Base-by-base conservation (phyloP, 2,888 invertebrate genomes). In the Mythimna impura region DNA sequence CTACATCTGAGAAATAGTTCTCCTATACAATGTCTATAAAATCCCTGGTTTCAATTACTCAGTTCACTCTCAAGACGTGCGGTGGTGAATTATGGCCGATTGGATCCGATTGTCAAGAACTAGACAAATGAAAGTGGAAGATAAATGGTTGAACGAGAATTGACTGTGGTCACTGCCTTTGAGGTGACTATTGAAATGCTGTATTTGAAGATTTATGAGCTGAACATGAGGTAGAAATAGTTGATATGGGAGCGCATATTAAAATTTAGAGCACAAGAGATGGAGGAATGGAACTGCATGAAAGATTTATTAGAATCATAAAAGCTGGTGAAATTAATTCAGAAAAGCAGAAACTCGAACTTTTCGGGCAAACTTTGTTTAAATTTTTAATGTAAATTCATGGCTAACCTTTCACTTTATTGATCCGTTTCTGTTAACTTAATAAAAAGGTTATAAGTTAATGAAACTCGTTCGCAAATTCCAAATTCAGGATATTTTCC, bases 51-150 rank as follows among this genome's bases (percentile, higher is more conserved):
- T 76, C 81, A 85, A 85, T 84, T 83, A 85, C 85, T 81, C 83
- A 81, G 76, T 66, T 73, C 54, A 66, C 65, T 55, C 65, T 22
- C 34, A 22, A 77, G 75, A 85, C 62, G 71, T 78, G 71, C 60
- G 85, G 78, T 68, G 64, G 63, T 75, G 79, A 83, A 71, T 77
- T 85, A 81, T 79, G 47, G 73, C 57, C 75, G 81, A 85, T 83
- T 79, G 83, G 79, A 81, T 77, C 57, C 71, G 55, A 82, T 77
- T 85, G 85, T 84, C 84, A 74, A 75, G 76, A 67, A 66, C 76
- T 65, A 82, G 83, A 84, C 84, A 82, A 84, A 84, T 84, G 84
- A 80, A 76, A 58, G 73, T 73, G 36, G 52, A 77, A 83, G 85
- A 85, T 72, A 74, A 81, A 85, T 85, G 75, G 77, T 50, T 71